Evolutionary conservation across 2,797 vertebrate genomes (phyloP).

Genomic region (Luscinia luscinia): DNA sequence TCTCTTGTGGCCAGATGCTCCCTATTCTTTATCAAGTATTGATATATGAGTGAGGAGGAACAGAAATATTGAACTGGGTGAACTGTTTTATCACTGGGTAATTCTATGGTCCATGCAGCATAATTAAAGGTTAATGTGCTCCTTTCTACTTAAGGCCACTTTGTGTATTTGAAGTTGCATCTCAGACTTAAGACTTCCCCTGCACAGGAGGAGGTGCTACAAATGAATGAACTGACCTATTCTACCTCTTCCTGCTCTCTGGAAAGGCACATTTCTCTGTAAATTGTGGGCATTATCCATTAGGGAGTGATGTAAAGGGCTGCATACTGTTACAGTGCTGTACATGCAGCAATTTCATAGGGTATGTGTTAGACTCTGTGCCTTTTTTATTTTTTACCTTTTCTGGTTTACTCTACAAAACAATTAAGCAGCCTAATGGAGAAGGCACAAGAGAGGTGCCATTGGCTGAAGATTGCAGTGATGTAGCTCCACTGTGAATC

Average conservation of each 20-base stretch:
- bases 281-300: not conserved
- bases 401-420: not conserved
- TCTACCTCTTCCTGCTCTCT: not conserved
- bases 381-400: not conserved
- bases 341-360: not conserved
- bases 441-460: constrained; percentile 76
- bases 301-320: not conserved
- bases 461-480: constrained; percentile 71
- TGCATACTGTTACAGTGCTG: not conserved
- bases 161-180: not conserved
- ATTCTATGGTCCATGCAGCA: not conserved
- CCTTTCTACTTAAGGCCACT: not conserved
- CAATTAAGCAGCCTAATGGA: not conserved
- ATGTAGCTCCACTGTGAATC: constrained; percentile 67
- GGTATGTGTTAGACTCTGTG: not conserved
- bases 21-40: not conserved
- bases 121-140: not conserved
- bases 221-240: not conserved
- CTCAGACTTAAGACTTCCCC: not conserved
- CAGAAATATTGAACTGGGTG: not conserved
- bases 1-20: not conserved
- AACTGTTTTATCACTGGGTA: not conserved
- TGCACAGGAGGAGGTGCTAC: not conserved
- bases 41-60: not conserved
- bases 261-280: not conserved